Base-by-base conservation (phyloP, 2,113 vertebrate species). In the Cariama cristata region DNA sequence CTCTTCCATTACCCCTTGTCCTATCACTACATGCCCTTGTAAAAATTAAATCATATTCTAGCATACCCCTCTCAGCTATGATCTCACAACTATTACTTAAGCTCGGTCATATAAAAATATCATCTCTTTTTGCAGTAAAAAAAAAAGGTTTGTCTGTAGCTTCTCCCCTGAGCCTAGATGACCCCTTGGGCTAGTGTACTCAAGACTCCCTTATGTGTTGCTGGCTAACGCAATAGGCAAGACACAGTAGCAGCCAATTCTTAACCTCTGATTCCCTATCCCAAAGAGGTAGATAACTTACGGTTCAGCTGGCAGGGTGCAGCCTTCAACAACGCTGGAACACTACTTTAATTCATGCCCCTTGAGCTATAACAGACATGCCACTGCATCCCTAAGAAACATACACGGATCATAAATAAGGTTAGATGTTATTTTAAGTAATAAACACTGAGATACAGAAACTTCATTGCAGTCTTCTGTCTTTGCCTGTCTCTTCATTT, bases 381-480 rank as follows among this genome's bases (percentile, higher is more conserved):
- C 95, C 76, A 93, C 63, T 86, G 63, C 92, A 88, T 88, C 93
- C 49, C 77, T 90, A 91, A 91, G 89, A 97, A 96, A 96, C 74
- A 62, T 67, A 85, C 87, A 90, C 2, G 3, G 74, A 91, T 83
- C 89, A 69, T 97, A 97, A 97, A 95, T 91, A 96, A 96, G 71
- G 85, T 86, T 96, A 94, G 92, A 96, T 97, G 90, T 96, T 97
- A 94, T 97, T 94, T 84, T 96, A 93, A 95, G 89, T 77, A 90
- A 95, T 96, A 97, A 97, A 96, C 89, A 95, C 53, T 24, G 73
- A 91, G 89, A 94, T 79, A 73, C 81, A 93, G 77, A 96, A 95
- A 95, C 86, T 91, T 95, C 77, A 91, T 77, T 90, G 85, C 90
- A 96, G 93, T 45, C 81, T 97, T 91, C 85, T 95, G 84, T 87